Evolutionary conservation across 1,140 invertebrate genomes (phyloP), one percentile per base, ranked within the genome.

Genomic region (Kradibia gibbosae): DNA sequence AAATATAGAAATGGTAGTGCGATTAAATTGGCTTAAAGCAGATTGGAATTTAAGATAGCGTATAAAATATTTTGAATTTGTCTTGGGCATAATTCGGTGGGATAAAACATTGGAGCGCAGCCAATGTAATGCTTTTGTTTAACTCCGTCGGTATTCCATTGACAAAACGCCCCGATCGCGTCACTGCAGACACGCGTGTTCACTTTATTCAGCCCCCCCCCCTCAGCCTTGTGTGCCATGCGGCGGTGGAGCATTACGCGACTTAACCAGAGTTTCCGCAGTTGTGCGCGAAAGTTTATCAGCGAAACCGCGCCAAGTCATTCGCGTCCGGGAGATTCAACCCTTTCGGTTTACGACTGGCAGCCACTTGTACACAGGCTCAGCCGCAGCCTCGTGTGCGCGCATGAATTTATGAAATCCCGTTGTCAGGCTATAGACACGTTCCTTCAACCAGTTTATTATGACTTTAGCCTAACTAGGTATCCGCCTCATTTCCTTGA

Each of bases 281-380:
- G 20, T 50, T 31, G 48, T 22, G 5, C 20, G 31, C 25, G 31
- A 34, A 57, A 45, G 71, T 80, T 79, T 60, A 28, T 79, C 78
- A 48, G 48, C 50, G 53, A 79, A 73, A 80, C 67, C 34, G 17
- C 62, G 39, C n/a, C 0, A 53, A 28, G 62, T 55, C 62, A 48
- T 42, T 55, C 17, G 31, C 50, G 36, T 50, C 11, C 31, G 65
- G n/a, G 39, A 72, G 36, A 80, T 60, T 80, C 36, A 60, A 60
- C 70, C 78, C 78, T 80, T 72, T 34, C 13, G 48, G 48, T 72
- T 80, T 79, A 79, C 67, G 77, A 55, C 42, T 67, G 34, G 10
- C 22, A 48, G 76, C 28, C 34, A 48, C 42, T 78, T n/a, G 76
- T 53, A 25, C 53, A 17, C 62, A 22, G 15, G 42, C 25, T 42